Evolutionary conservation across 2,113 vertebrate species (phyloP).

Genomic region (Euleptes europaea): DNA sequence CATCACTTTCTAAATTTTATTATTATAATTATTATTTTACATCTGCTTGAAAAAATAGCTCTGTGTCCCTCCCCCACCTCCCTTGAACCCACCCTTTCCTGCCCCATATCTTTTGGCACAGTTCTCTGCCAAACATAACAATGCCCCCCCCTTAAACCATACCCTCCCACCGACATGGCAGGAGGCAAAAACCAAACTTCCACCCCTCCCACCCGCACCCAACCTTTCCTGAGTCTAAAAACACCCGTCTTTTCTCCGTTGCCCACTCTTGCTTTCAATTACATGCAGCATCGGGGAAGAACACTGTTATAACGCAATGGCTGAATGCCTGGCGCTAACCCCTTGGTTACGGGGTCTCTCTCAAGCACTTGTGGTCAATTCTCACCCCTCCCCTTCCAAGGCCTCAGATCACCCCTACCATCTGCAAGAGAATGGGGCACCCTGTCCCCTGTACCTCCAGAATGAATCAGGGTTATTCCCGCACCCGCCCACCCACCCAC

Average conservation of each 20-base stretch:
- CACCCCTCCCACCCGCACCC: not conserved
- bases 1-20: conserved; percentile 26
- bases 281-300: not conserved
- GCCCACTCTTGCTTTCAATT: not conserved
- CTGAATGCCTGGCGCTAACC: not conserved
- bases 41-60: conserved; percentile 43
- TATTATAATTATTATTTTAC: conserved; percentile 31
- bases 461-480: not conserved
- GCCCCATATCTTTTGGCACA: not conserved
- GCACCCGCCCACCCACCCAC: not conserved
- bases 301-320: not conserved
- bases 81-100: not conserved
- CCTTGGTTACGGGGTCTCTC: not conserved
- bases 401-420: not conserved
- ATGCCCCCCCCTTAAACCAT: not conserved
- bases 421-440: conserved; percentile 2
- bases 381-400: not conserved
- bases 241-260: conserved; percentile 1
- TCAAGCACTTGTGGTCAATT: not conserved
- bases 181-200: not conserved
- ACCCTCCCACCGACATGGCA: not conserved
- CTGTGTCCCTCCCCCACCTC: conserved; percentile 5
- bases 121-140: not conserved
- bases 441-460: not conserved
- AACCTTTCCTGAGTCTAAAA: conserved; percentile 32